Conservation (phyloP, 2,888 invertebrate species). For the Pandemis cinnamomeana region DNA sequence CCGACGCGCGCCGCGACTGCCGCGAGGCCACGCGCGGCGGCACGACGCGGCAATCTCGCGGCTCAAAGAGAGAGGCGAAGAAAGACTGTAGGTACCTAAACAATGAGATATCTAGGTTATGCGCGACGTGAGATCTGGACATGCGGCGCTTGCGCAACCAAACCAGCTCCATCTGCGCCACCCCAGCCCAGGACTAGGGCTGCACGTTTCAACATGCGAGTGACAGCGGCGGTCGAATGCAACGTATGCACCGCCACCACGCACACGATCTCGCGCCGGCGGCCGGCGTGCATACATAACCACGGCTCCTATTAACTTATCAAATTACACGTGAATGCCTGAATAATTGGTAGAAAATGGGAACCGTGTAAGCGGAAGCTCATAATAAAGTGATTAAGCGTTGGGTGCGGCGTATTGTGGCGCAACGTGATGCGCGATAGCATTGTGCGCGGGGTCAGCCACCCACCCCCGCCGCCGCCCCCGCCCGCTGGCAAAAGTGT, state of each 20-base stretch:
- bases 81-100: neutral
- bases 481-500: neutral
- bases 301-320: conserved; percentile 6
- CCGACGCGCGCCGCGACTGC: neutral
- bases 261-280: neutral
- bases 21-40: conserved; percentile 12
- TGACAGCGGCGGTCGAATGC: neutral
- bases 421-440: conserved; percentile 18
- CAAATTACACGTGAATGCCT: conserved; percentile 25
- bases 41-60: conserved; percentile 8
- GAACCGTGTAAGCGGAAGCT: conserved; percentile 19
- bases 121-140: conserved; percentile 5
- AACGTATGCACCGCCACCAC: neutral
- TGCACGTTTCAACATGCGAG: neutral
- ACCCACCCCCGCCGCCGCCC: neutral
- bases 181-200: neutral
- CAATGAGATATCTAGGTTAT: conserved; percentile 9
- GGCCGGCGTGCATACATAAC: neutral
- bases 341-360: conserved; percentile 29
- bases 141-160: conserved; percentile 2
- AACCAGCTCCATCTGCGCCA: neutral
- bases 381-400: conserved; percentile 28
- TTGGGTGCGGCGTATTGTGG: conserved; percentile 20
- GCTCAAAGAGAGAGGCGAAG: neutral
- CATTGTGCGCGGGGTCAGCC: conserved; percentile 6